Evolutionary conservation across 2,797 vertebrate genomes (phyloP).

Genomic region (Sebastiscus albofasciatus): DNA sequence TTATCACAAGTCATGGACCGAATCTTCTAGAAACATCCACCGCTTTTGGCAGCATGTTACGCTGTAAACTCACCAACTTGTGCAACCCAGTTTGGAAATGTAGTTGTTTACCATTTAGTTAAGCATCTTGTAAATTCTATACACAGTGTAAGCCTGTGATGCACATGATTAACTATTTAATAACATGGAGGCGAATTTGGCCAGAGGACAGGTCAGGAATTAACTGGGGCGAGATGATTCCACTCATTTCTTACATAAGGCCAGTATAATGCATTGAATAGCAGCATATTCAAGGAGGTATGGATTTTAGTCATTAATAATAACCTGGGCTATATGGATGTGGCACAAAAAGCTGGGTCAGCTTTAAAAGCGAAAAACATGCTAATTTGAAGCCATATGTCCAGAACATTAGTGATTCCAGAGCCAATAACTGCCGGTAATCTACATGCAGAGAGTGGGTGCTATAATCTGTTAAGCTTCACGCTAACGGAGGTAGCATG

Average conservation of each 20-base stretch:
- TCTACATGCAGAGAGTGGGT: slow-evolving; percentile 20
- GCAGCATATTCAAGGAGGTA: slow-evolving; percentile 28
- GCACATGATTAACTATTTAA: slow-evolving; percentile 54
- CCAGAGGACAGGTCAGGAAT: slow-evolving; percentile 55
- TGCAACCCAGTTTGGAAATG: not conserved
- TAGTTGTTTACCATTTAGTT: not conserved
- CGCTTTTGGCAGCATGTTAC: not conserved
- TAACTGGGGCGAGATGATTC: slow-evolving; percentile 64
- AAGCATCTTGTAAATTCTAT: not conserved
- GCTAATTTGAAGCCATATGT: slow-evolving; percentile 14
- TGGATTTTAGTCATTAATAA: slow-evolving; percentile 29
- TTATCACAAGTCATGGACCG: slow-evolving; percentile 21
- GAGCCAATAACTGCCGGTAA: slow-evolving; percentile 14
- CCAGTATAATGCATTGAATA: slow-evolving; percentile 43
- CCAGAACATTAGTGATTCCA: not conserved
- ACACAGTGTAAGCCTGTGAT: not conserved
- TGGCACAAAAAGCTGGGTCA: not conserved
- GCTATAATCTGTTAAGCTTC: slow-evolving; percentile 43
- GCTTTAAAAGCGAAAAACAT: not conserved
- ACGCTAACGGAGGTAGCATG: not conserved
- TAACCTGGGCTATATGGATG: slow-evolving; percentile 1
- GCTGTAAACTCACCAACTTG: not conserved
- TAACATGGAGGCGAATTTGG: slow-evolving; percentile 32
- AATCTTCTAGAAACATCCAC: slow-evolving; percentile 26
- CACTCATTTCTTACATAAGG: slow-evolving; percentile 57